Percentiles rank a stretch among this genome's conserved stretches.
These are phyloP conservation scores for Strix occidentalis DNA, from an alignment of 2,797 vertebrate genomes.

Conservation along the genomic window DNA sequence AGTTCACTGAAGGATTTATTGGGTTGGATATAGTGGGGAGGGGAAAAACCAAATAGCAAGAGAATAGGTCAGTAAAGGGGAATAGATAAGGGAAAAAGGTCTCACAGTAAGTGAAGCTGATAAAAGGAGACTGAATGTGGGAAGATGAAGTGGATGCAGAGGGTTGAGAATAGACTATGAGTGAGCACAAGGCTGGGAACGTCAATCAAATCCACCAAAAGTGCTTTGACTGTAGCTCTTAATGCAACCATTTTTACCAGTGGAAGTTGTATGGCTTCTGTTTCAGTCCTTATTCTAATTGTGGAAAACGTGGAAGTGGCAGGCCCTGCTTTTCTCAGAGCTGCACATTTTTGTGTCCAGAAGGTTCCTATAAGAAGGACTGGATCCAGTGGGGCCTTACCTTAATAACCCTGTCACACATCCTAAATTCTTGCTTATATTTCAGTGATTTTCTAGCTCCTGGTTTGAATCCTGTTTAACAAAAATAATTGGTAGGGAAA, in stretches of 20 bases:
- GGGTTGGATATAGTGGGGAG: neutral
- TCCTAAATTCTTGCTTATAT: neutral
- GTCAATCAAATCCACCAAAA: neutral
- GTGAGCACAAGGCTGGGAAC: neutral
- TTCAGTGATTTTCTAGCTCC: neutral
- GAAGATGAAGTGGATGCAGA: neutral
- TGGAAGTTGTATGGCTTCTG: neutral
- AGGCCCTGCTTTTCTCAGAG: neutral
- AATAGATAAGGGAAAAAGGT: neutral
- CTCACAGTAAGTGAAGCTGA: neutral
- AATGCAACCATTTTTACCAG: neutral
- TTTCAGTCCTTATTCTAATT: neutral
- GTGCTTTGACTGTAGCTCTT: neutral
- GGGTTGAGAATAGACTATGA: neutral
- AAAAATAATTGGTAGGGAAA: neutral
- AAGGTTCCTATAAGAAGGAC: neutral
- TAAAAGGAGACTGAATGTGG: neutral
- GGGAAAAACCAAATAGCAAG: neutral
- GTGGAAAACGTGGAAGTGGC: neutral
- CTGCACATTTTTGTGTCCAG: neutral
- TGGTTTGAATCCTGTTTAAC: neutral
- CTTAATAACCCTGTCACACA: neutral
- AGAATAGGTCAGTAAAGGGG: neutral
- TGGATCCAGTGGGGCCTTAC: neutral
- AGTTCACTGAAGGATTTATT: neutral